Evolutionary conservation across 2,888 invertebrate genomes (phyloP), one percentile per base, ranked within the genome.

Genomic region (Caenorhabditis auriculariae): DNA sequence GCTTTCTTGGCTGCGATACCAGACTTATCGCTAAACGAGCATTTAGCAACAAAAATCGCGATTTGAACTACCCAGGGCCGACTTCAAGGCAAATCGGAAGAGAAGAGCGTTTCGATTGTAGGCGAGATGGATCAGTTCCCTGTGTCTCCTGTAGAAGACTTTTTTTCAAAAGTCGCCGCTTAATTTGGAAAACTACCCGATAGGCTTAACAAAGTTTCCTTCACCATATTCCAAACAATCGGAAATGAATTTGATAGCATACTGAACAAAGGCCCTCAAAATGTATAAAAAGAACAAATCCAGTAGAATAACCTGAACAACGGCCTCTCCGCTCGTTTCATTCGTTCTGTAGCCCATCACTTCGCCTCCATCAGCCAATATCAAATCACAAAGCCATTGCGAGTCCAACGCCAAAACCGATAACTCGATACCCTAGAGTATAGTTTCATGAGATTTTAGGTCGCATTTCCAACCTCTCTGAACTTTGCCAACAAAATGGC

Each of bases 21-120:
- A 73, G 26, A 3, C 50, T 44, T n/a, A 73, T 35, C 0, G 69
- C 73, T 73, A 42, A 38, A 69, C 49, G 27, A 48, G 12, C 27
- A 2, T 29, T 19, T 4, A 12, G 2, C 9, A 21, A 32, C 17
- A 43, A 7, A 39, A 17, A 17, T 17, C 5, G 42, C 41, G 44
- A 43, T 29, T 32, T 6, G 9, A 41, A 67, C 32, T 19, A 72
- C 76, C 74, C 24, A 73, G 54, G 29, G 68, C 71, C 6, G 76
- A 65, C 24, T 71, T 61, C 17, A 78, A 42, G 2, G 67, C 62
- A 32, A 71, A 72, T 12, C 69, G 55, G 2, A 65, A 64, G 4
- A 78, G 51, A 1, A 75, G 50, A 2, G 66, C 60, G 49, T 78
- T 78, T 37, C 74, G 76, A 23, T 66, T 64, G 47, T 78, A 78